These are phyloP conservation scores for Erpornis zantholeuca DNA, from an alignment of 2,113 vertebrate species.

Conservation along the genomic window DNA sequence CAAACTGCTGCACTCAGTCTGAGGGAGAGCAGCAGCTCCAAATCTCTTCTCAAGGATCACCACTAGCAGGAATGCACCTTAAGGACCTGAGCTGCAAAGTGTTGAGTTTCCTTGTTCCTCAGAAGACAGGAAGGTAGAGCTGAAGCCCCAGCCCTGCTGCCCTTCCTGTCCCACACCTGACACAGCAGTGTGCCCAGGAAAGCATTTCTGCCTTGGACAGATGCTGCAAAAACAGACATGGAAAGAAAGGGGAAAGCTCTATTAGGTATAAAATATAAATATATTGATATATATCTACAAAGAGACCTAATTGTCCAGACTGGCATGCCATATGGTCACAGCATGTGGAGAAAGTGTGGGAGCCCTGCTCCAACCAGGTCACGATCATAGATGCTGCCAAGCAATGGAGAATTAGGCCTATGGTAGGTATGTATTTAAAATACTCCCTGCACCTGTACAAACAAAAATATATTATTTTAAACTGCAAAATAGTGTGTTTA, in stretches of 20 bases:
- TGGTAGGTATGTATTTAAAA: slow-evolving; percentile 74
- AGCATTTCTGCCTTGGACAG: background rate
- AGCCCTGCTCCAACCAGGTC: slow-evolving; percentile 33
- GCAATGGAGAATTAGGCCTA: slow-evolving; percentile 63
- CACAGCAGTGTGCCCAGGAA: background rate
- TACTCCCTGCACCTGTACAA: slow-evolving; percentile 76
- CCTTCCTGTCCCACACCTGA: background rate
- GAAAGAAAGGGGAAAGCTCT: slow-evolving; percentile 50
- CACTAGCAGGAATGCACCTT: background rate
- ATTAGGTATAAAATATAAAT: slow-evolving; percentile 53
- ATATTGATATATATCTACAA: slow-evolving; percentile 55
- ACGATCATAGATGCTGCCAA: slow-evolving; percentile 67
- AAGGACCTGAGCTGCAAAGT: background rate
- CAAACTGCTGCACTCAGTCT: background rate
- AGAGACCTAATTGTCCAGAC: slow-evolving; percentile 51
- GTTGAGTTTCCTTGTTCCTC: background rate
- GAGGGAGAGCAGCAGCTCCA: background rate
- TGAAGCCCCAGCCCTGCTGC: background rate
- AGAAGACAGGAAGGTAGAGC: background rate
- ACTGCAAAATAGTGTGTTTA: slow-evolving; percentile 71
- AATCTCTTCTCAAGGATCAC: background rate
- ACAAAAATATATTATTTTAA: slow-evolving; percentile 69
- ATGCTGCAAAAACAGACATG: slow-evolving; percentile 72
- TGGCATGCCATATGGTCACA: slow-evolving; percentile 48
- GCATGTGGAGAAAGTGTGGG: background rate